These are phyloP conservation scores for Archilochus colubris DNA, from an alignment of 2,113 vertebrate genomes.

Conservation along the genomic window DNA sequence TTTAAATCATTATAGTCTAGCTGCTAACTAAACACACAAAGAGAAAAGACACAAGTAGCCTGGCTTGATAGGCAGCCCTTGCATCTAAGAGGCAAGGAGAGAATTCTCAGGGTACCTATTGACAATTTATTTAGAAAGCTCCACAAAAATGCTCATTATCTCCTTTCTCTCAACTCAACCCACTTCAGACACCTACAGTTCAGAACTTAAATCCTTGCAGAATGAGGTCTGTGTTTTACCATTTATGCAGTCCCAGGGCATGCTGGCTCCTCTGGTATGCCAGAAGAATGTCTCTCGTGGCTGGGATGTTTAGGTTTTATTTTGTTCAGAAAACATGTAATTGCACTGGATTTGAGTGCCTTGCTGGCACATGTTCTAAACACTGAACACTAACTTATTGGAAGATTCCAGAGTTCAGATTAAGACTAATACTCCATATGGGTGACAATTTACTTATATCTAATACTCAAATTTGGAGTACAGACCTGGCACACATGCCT, in stretches of 20 bases:
- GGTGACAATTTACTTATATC: not conserved
- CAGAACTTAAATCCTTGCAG: not conserved
- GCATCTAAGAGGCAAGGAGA: not conserved
- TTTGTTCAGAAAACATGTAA: not conserved
- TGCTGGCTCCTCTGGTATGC: not conserved
- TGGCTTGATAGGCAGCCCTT: not conserved
- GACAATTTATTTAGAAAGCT: not conserved
- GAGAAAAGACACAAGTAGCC: not conserved
- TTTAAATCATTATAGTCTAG: not conserved
- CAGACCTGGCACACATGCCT: not conserved
- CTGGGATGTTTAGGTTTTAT: not conserved
- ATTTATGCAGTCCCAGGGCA: not conserved
- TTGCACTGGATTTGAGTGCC: not conserved
- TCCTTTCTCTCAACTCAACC: not conserved
- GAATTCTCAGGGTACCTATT: not conserved
- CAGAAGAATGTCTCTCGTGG: not conserved
- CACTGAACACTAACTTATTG: not conserved
- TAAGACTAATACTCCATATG: not conserved
- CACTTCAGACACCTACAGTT: not conserved
- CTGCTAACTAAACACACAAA: not conserved
- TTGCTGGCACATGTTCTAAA: not conserved
- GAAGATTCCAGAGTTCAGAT: not conserved
- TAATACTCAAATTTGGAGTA: not conserved
- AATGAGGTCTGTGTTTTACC: not conserved
- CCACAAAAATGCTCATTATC: not conserved